These are phyloP conservation scores for Deroplatys truncata DNA, from an alignment of 2,888 invertebrate genomes.

Conservation along the genomic window DNA sequence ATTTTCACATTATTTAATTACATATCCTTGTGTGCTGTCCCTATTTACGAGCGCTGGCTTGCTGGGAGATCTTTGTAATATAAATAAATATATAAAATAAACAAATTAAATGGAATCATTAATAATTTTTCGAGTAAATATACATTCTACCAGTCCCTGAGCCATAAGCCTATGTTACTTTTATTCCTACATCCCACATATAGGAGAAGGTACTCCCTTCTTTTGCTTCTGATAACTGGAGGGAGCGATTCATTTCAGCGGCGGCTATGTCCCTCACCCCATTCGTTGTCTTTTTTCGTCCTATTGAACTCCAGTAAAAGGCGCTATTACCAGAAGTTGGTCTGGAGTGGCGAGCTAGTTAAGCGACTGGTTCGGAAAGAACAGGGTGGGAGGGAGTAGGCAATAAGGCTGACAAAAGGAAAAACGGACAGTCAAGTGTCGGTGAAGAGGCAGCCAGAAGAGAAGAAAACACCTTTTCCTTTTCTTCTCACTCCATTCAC, in stretches of 20 bases:
- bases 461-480: background rate
- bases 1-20: too few species aligned
- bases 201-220: background rate
- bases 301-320: conserved; percentile 15
- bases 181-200: background rate
- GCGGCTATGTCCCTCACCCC: background rate
- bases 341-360: background rate
- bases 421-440: background rate
- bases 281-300: background rate
- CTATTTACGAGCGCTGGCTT: too few species aligned
- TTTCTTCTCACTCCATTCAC: background rate
- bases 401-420: background rate
- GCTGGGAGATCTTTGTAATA: too few species aligned
- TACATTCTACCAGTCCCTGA: background rate
- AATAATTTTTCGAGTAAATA: background rate
- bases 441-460: background rate
- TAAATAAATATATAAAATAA: too few species aligned
- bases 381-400: background rate
- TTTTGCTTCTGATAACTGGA: background rate
- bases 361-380: background rate
- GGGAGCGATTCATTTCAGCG: conserved; percentile 1
- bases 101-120: too few species aligned
- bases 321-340: conserved; percentile 16
- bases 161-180: background rate
- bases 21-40: too few species aligned